Percentiles rank a stretch among this genome's conserved stretches.
Conservation (phyloP, 2,888 invertebrate species). For the Caenorhabditis angaria region DNA sequence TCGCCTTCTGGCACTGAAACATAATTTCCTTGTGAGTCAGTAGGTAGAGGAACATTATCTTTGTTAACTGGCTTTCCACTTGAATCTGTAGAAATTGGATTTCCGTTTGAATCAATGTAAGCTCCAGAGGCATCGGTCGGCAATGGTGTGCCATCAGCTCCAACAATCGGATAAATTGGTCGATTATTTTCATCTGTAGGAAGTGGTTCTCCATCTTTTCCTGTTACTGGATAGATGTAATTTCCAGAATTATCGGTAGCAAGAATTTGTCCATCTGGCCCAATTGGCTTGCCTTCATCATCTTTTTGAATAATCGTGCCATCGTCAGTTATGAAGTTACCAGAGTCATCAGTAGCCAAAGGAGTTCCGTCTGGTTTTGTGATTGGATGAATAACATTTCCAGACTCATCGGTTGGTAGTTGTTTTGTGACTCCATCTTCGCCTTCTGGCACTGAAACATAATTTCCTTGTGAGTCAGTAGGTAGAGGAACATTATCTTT, state of each 20-base stretch:
- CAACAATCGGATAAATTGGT: constrained; percentile 34
- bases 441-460: constrained; percentile 42
- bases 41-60: constrained; percentile 27
- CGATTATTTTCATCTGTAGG: constrained; percentile 25
- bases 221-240: constrained; percentile 41
- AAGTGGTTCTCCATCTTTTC: constrained; percentile 27
- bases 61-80: constrained; percentile 42
- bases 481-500: constrained; percentile 51
- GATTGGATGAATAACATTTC: constrained; percentile 32
- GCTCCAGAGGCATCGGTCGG: constrained; percentile 26
- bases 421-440: constrained; percentile 18
- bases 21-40: constrained; percentile 23
- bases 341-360: constrained; percentile 32
- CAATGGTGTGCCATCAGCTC: constrained; percentile 17
- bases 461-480: constrained; percentile 51
- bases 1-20: constrained; percentile 14
- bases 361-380: constrained; percentile 34
- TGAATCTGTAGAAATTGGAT: constrained; percentile 45
- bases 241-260: constrained; percentile 43
- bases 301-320: constrained; percentile 34
- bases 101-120: constrained; percentile 16
- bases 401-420: constrained; percentile 42
- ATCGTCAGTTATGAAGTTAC: constrained; percentile 26
- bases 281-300: constrained; percentile 38
- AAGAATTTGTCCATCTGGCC: constrained; percentile 37